Evolutionary conservation across 2,797 vertebrate genomes (phyloP).

Genomic region (Discoglossus pictus): DNA sequence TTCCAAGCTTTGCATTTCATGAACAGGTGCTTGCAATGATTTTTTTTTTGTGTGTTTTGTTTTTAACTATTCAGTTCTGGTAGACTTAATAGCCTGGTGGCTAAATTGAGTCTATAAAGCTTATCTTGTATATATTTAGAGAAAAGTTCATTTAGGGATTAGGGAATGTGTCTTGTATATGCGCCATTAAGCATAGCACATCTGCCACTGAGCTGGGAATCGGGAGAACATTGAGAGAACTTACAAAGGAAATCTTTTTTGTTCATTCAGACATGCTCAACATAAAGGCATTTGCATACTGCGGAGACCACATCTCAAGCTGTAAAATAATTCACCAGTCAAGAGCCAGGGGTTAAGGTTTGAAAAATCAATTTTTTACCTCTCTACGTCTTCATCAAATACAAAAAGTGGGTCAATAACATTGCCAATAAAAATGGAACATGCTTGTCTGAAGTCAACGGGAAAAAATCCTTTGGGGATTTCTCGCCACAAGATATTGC

Average conservation of each 20-base stretch:
- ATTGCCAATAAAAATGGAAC: slow-evolving; percentile 29
- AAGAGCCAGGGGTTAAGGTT: slow-evolving; percentile 30
- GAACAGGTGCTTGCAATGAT: slow-evolving; percentile 56
- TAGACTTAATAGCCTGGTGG: slow-evolving; percentile 66
- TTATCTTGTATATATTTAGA: slow-evolving; percentile 75
- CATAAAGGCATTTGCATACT: slow-evolving; percentile 49
- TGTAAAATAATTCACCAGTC: slow-evolving; percentile 34
- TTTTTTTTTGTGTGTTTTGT: slow-evolving; percentile 52
- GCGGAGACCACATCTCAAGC: slow-evolving; percentile 45
- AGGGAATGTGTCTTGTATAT: slow-evolving; percentile 73
- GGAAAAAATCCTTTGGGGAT: slow-evolving; percentile 18
- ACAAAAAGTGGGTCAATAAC: slow-evolving; percentile 33
- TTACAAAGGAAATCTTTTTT: slow-evolving; percentile 71
- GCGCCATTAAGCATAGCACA: slow-evolving; percentile 75
- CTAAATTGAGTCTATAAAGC: slow-evolving; percentile 71
- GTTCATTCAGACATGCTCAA: slow-evolving; percentile 54
- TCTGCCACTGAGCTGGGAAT: slow-evolving; percentile 73
- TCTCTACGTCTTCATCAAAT: slow-evolving; percentile 11
- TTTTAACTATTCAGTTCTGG: slow-evolving; percentile 56
- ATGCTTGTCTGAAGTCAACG: slow-evolving; percentile 14
- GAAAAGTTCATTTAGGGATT: slow-evolving; percentile 79
- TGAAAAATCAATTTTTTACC: neutral
- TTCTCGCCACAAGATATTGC: neutral
- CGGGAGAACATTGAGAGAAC: slow-evolving; percentile 74
- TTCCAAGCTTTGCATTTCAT: slow-evolving; percentile 15